Conservation (phyloP, 1,140 invertebrate species). For the Achroia grisella region DNA sequence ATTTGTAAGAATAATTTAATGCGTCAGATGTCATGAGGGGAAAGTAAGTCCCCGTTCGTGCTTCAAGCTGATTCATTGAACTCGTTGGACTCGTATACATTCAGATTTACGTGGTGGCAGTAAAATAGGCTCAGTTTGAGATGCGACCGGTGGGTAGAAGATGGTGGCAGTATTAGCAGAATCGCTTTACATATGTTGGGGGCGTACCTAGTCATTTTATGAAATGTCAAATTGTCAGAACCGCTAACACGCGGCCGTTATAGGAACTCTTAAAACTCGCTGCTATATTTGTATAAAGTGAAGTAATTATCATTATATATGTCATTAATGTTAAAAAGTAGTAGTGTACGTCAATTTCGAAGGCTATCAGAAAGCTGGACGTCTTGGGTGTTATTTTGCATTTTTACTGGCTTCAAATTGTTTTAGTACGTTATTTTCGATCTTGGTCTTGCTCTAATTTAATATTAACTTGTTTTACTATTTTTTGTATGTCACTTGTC, state of each 20-base stretch:
- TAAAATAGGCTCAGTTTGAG: not conserved
- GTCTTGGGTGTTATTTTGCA: slow-evolving; percentile 21
- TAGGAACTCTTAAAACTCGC: slow-evolving; percentile 76
- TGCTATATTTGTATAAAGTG: slow-evolving; percentile 75
- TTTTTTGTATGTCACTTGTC: no score
- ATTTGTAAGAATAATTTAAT: slow-evolving; percentile 50
- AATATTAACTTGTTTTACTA: no score
- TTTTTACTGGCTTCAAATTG: slow-evolving; percentile 3
- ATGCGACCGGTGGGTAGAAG: slow-evolving; percentile 2
- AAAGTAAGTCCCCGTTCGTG: slow-evolving; percentile 3
- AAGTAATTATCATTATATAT: slow-evolving; percentile 71
- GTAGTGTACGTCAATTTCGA: slow-evolving; percentile 69
- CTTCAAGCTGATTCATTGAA: not conserved
- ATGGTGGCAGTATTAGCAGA: slow-evolving; percentile 32
- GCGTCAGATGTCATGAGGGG: slow-evolving; percentile 15
- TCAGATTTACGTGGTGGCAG: slow-evolving; percentile 1
- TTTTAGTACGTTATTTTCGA: no score
- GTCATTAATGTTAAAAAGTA: slow-evolving; percentile 65
- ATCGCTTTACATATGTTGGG: slow-evolving; percentile 36
- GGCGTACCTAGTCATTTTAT: slow-evolving; percentile 73
- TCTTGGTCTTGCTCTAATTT: no score
- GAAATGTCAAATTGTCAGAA: slow-evolving; percentile 70
- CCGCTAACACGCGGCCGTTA: slow-evolving; percentile 66
- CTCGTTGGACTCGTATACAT: not conserved
- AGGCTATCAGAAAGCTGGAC: slow-evolving; percentile 55